These are phyloP conservation scores for Asobara japonica DNA, from an alignment of 1,140 invertebrate species.

Conservation along the genomic window DNA sequence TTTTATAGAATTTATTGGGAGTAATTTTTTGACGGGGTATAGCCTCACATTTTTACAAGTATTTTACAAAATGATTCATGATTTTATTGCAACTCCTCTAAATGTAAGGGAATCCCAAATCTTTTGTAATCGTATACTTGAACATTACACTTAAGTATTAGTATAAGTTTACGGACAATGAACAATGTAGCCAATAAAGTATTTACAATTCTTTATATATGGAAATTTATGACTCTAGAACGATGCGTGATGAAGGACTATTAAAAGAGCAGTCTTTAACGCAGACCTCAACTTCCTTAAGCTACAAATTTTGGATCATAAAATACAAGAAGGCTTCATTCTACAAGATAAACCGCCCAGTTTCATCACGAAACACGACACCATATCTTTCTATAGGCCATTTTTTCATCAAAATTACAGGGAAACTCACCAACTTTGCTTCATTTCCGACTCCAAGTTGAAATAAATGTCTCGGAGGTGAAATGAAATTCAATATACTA, in stretches of 20 bases:
- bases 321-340: not conserved
- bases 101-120: not conserved
- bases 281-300: not conserved
- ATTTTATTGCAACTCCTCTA: not conserved
- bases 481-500: not conserved
- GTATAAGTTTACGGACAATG: not conserved
- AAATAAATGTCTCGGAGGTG: not conserved
- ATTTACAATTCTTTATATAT: constrained; percentile 27
- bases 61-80: not conserved
- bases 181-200: constrained; percentile 27
- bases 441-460: not conserved
- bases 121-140: constrained; percentile 25
- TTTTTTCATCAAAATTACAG: not conserved
- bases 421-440: not conserved
- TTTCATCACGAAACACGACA: not conserved
- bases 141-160: constrained; percentile 9
- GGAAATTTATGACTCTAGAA: not conserved
- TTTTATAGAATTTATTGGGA: constrained; percentile 7
- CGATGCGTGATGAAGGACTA: not conserved
- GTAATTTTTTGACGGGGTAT: not conserved
- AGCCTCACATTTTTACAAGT: not conserved
- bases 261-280: not conserved
- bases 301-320: constrained; percentile 7
- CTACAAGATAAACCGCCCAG: not conserved
- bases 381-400: not conserved